These are phyloP conservation scores for Crotalus viridis DNA, from an alignment of 2,113 vertebrate genomes.

Conservation along the genomic window DNA sequence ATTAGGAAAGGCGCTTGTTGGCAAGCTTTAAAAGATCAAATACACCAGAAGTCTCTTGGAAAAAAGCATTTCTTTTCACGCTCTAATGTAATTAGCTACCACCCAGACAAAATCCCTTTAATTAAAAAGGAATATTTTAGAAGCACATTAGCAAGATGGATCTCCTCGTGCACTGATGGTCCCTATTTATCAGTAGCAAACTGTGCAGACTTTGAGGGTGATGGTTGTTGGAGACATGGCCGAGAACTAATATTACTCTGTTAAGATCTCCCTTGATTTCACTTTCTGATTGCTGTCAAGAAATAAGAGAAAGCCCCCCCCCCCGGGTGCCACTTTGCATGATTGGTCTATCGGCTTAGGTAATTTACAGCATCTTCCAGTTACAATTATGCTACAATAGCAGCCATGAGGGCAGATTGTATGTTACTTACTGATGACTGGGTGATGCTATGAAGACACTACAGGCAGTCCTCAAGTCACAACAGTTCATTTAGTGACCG, in stretches of 20 bases:
- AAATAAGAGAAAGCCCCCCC: neutral
- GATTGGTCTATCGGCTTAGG: neutral
- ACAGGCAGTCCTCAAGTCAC: neutral
- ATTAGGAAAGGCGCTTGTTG: neutral
- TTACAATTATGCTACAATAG: neutral
- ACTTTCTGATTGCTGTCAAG: neutral
- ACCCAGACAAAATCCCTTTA: conserved; percentile 2
- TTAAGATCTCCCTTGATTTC: neutral
- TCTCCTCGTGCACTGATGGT: no score
- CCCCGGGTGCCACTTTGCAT: neutral
- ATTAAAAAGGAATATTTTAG: neutral
- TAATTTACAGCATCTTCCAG: neutral
- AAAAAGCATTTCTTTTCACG: neutral
- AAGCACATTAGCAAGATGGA: neutral
- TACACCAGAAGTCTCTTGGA: neutral
- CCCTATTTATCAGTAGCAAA: neutral
- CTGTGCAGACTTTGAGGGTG: neutral
- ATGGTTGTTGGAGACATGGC: neutral
- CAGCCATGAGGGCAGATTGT: neutral
- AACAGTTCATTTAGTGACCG: neutral
- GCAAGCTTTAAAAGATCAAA: conserved; percentile 2
- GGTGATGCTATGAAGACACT: neutral
- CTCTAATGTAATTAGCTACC: neutral
- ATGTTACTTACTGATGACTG: neutral
- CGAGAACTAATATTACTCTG: neutral